Base-by-base conservation (phyloP, 2,797 vertebrate genomes). In the Karalla daura region DNA sequence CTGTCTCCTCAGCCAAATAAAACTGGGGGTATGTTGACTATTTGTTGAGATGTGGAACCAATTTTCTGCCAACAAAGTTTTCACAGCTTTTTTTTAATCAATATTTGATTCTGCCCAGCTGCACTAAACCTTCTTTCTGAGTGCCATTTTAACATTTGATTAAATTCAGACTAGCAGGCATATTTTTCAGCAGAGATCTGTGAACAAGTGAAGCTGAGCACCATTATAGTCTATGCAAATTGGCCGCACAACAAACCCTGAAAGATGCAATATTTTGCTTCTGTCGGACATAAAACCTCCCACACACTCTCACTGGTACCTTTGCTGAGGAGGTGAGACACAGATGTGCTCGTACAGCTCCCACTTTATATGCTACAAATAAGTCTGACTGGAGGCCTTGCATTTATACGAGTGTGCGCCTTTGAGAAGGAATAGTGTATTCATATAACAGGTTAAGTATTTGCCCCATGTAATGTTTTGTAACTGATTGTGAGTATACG, bases 381-480 rank as follows among this genome's bases (percentile, higher is more conserved):
- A 62, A 70, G 41, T 61, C 47, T 37, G 8, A 40, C 18, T 46
- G 58, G 23, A 54, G 36, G 28, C 15, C 53, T 49, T 59, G 35
- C 14, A 49, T 23, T 62, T 37, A 27, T 13, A 37, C 27, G 1
- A 27, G 17, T 17, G 18, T 53, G 32, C 30, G 21, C 43, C 23
- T 35, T 63, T 60, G 13, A 15, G 18, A 28, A 52, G 32, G 53
- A 54, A 39, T 11, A 28, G 25, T 10, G 18, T 55, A 60, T 69
- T 60, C 30, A 17, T 30, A 53, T 61, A 43, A 41, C n/a, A 64
- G 44, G 56, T 46, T 3, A 45, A n/a, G 50, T 66, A 40, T 37
- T 66, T 23, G 53, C 32, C 7, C 20, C 6, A 20, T 23, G 2
- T 55, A 18, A 35, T 43, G 60, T 43, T 36, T 12, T 37, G 14